These are phyloP conservation scores for Epinephelus malabaricus DNA, from an alignment of 2,797 vertebrate species.

Conservation along the genomic window DNA sequence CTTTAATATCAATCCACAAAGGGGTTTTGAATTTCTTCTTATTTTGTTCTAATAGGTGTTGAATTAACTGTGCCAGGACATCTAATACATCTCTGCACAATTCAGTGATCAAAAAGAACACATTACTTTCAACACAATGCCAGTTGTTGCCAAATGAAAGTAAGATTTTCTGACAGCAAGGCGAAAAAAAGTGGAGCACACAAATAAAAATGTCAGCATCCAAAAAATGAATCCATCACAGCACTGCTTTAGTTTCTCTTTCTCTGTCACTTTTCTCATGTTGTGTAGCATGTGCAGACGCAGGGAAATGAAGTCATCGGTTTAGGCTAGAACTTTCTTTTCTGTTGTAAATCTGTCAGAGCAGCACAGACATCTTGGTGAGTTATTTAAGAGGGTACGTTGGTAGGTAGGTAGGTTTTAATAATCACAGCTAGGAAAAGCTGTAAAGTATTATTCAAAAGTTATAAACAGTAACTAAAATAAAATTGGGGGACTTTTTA, in stretches of 20 bases:
- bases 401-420: too few relatives aligned
- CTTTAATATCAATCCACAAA: not conserved
- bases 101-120: constrained; percentile 34
- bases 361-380: not conserved
- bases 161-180: constrained; percentile 32
- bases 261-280: constrained; percentile 8
- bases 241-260: constrained; percentile 5
- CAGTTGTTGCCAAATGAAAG: constrained; percentile 32
- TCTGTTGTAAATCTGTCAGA: constrained; percentile 3
- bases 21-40: constrained; percentile 6
- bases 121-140: constrained; percentile 36
- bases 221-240: constrained; percentile 21
- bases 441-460: too few relatives aligned
- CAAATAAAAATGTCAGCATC: constrained; percentile 39
- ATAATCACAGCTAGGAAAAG: too few relatives aligned
- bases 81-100: constrained; percentile 15
- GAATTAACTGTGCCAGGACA: not conserved
- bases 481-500: too few relatives aligned
- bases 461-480: too few relatives aligned
- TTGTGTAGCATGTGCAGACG: not conserved
- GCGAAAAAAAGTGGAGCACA: constrained; percentile 35
- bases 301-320: not conserved
- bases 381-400: too few relatives aligned
- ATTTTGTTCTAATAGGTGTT: constrained; percentile 17
- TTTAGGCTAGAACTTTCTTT: not conserved